These are phyloP conservation scores for Verasper variegatus DNA, from an alignment of 2,113 vertebrate species.

Conservation along the genomic window DNA sequence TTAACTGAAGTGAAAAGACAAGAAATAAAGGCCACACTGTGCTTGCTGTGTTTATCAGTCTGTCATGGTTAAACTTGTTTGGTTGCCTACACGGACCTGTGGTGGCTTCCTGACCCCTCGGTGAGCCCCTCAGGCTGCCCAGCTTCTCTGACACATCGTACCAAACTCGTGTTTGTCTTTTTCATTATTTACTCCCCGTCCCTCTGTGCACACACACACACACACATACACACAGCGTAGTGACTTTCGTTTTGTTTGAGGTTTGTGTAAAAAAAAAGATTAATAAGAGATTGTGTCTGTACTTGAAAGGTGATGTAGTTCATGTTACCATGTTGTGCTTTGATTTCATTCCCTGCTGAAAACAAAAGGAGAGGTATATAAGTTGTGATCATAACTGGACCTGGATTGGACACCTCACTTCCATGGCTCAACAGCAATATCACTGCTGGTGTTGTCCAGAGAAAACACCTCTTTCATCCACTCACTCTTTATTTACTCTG, in stretches of 20 bases:
- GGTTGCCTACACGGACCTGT: slow-evolving; percentile 68
- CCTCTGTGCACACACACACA: slow-evolving; percentile 4
- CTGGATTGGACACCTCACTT: slow-evolving; percentile 39
- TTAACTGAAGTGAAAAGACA: slow-evolving; percentile 41
- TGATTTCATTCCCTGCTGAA: slow-evolving; percentile 51
- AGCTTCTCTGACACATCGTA: slow-evolving; percentile 30
- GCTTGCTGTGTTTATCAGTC: slow-evolving; percentile 46
- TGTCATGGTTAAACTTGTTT: slow-evolving; percentile 50
- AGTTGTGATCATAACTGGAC: slow-evolving; percentile 31
- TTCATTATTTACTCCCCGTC: slow-evolving; percentile 30
- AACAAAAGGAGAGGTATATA: slow-evolving; percentile 2
- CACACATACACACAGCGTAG: slow-evolving; percentile 26
- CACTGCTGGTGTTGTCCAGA: slow-evolving; percentile 23
- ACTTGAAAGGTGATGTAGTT: slow-evolving; percentile 65
- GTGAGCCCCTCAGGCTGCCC: slow-evolving; percentile 61
- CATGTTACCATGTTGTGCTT: slow-evolving; percentile 75
- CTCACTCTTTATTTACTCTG: slow-evolving; percentile 42
- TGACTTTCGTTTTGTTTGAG: slow-evolving; percentile 44
- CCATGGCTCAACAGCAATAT: slow-evolving; percentile 29
- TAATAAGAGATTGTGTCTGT: slow-evolving; percentile 54
- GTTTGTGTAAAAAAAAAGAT: slow-evolving; percentile 58
- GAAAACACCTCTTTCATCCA: slow-evolving; percentile 25
- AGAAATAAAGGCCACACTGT: slow-evolving; percentile 23
- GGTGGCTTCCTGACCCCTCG: slow-evolving; percentile 58
- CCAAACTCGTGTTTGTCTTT: slow-evolving; percentile 53